Evolutionary conservation across 2,888 invertebrate species (phyloP).

Genomic region (Keiferia lycopersicella): DNA sequence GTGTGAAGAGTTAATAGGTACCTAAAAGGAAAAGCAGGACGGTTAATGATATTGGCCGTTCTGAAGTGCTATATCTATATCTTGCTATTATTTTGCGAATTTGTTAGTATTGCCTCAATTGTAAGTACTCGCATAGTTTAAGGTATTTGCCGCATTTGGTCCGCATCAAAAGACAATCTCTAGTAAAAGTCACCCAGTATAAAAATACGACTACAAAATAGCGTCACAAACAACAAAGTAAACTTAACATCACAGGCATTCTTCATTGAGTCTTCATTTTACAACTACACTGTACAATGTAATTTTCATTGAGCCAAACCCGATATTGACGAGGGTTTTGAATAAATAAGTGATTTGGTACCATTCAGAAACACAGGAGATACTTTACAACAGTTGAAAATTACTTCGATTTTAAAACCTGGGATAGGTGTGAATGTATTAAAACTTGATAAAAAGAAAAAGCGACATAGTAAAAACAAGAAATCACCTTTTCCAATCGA

Average conservation of each 20-base stretch:
- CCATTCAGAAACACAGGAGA: conserved; percentile 16
- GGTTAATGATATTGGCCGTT: no score
- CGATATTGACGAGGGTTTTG: conserved; percentile 23
- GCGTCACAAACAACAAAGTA: conserved; percentile 41
- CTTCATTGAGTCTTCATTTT: conserved; percentile 27
- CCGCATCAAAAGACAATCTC: not conserved
- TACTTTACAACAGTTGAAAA: not conserved
- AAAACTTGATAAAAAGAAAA: not conserved
- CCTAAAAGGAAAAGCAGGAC: no score
- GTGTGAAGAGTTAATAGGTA: no score
- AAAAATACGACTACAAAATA: conserved; percentile 61
- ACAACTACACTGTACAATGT: conserved; percentile 23
- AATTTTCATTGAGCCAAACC: conserved; percentile 17
- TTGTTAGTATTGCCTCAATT: no score
- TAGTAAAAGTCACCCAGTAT: conserved; percentile 41
- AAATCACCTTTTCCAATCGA: conserved; percentile 20
- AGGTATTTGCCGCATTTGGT: no score
- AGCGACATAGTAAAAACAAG: not conserved
- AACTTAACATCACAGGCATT: conserved; percentile 59
- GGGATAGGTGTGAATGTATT: no score
- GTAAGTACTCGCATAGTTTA: no score
- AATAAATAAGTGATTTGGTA: conserved; percentile 24
- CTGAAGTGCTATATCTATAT: no score
- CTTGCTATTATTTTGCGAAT: no score
- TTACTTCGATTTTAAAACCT: not conserved